Evolutionary conservation across 2,797 vertebrate genomes (phyloP).

Genomic region (Graptemys geographica): DNA sequence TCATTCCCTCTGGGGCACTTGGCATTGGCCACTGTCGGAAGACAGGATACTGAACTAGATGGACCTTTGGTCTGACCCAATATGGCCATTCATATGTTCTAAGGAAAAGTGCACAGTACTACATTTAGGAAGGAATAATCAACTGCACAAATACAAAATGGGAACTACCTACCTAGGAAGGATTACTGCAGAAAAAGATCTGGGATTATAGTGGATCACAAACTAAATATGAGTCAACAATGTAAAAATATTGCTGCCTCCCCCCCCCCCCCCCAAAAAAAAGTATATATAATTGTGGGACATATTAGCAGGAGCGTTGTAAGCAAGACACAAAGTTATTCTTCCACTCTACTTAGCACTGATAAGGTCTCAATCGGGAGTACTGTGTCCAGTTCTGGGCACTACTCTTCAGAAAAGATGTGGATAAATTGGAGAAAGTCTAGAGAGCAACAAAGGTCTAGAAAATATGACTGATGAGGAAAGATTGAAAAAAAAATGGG

Average conservation of each 20-base stretch:
- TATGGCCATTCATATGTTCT: too few species aligned
- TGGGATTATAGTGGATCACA: not conserved
- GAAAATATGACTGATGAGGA: not conserved
- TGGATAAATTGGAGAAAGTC: not conserved
- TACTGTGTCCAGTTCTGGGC: not conserved
- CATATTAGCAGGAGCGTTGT: too few species aligned
- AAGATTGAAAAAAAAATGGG: not conserved
- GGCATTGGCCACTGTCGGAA: too few species aligned
- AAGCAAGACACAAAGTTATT: too few species aligned
- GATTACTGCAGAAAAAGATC: not conserved
- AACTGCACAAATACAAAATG: not conserved
- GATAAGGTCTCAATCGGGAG: not conserved
- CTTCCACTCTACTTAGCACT: not conserved
- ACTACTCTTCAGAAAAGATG: not conserved
- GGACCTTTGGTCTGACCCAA: too few species aligned
- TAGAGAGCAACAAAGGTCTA: not conserved
- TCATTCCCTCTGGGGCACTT: too few species aligned
- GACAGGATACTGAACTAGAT: too few species aligned
- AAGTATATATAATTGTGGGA: not conserved
- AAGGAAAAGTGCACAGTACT: too few species aligned
- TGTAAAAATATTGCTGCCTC: not conserved
- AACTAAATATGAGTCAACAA: not conserved
- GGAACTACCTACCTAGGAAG: not conserved
- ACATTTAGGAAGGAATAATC: not conserved
- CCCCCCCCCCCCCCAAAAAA: not conserved